Evolutionary conservation across 2,113 vertebrate species (phyloP), one percentile per base, ranked within the genome.

Genomic region (Corythornis vintsioides): DNA sequence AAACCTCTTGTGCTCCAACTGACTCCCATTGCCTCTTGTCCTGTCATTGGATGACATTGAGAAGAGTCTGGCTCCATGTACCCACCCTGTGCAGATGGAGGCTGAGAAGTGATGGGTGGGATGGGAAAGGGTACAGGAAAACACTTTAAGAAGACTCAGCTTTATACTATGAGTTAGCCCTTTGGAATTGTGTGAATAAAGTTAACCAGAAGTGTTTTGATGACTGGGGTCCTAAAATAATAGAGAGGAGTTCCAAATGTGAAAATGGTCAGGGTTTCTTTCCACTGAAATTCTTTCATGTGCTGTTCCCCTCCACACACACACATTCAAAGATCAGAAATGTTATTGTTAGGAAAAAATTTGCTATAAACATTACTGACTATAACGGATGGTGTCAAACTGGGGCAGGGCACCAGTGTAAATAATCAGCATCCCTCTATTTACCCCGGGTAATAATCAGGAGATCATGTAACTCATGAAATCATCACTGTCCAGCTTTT

Each of bases 331-430:
- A 85, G 95, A 95, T 96, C 96, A 93, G 87, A 93, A 96, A 88
- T 95, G 75, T 97, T 97, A 96, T 92, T 90, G 89, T 93, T 95
- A 95, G 85, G 79, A 80, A 89, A 81, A 77, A 75, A 19, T 56
- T 90, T 95, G 85, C 91, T 95, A 70, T 98, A 97, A 97, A 97
- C 96, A 97, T 80, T 90, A 55, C 72, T 85, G 84, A 94, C 66
- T 86, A 65, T 97, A 95, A 97, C 90, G 88, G 93, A 96, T 95
- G 78, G 87, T 60, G 90, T 76, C 88, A 77, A 92, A 85, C 55
- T 73, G 70, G 70, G 70, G 35, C 61, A 88, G 92, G 83, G 77
- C 90, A 95, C 91, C 66, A 97, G 91, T 92, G 71, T 96, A 97
- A 97, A 97, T 96, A 96, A 96, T 91, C 93, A 94, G 31, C 93